Conservation (phyloP, 2,888 invertebrate genomes). For the Epistrophe eligans region DNA sequence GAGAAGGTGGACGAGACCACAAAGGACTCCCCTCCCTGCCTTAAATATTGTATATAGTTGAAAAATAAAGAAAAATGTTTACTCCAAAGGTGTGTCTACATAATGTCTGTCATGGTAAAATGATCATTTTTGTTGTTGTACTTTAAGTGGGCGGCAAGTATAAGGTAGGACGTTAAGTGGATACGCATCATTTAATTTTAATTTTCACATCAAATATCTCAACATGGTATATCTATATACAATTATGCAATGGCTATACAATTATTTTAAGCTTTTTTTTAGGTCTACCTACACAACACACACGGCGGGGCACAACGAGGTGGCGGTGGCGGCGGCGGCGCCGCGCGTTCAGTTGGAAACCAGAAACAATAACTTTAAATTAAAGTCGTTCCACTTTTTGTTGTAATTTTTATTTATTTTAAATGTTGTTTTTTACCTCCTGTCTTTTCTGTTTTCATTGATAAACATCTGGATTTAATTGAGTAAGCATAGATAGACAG, state of each 20-base stretch:
- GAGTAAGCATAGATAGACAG: slow-evolving; percentile 52
- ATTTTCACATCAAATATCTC: slow-evolving; percentile 64
- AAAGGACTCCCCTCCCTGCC: slow-evolving; percentile 61
- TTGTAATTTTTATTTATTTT: not conserved
- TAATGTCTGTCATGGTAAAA: slow-evolving; percentile 72
- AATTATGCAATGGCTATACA: slow-evolving; percentile 49
- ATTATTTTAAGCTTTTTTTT: slow-evolving; percentile 44
- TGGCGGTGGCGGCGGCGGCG: too few relatives aligned
- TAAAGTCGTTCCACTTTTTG: slow-evolving; percentile 69
- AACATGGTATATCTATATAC: not conserved
- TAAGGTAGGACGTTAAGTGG: slow-evolving; percentile 69
- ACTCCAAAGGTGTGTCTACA: slow-evolving; percentile 71
- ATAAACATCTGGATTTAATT: slow-evolving; percentile 75
- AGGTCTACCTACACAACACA: slow-evolving; percentile 48
- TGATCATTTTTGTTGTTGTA: slow-evolving; percentile 56
- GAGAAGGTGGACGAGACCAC: slow-evolving; percentile 60
- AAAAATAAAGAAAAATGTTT: slow-evolving; percentile 10
- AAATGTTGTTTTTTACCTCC: not conserved
- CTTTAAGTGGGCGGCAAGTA: slow-evolving; percentile 64
- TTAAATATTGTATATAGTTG: not conserved
- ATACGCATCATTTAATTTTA: slow-evolving; percentile 76
- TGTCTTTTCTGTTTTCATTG: slow-evolving; percentile 50
- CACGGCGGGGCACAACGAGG: not conserved
- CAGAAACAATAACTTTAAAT: slow-evolving; percentile 73
- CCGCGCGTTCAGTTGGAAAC: slow-evolving; percentile 44